Evolutionary conservation across 2,888 invertebrate genomes (phyloP).

Genomic region (Drosophila prolongata): DNA sequence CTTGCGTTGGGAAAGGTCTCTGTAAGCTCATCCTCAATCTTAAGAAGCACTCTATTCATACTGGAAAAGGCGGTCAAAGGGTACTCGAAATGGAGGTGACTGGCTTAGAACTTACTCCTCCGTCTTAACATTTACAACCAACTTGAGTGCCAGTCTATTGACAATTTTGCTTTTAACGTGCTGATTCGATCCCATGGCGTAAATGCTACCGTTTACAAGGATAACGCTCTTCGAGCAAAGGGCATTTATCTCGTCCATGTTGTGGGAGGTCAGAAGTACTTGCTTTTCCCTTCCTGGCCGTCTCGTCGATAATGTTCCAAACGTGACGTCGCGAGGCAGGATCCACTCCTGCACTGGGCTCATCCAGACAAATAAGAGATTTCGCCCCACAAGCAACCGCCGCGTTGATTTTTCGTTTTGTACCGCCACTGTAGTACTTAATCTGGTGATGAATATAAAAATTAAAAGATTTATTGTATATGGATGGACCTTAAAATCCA

Average conservation of each 20-base stretch:
- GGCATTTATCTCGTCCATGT: constrained; percentile 93
- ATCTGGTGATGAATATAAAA: constrained; percentile 84
- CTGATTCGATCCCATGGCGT: constrained; percentile 89
- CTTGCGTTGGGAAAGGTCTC: not conserved
- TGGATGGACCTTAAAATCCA: too few species aligned
- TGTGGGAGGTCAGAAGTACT: constrained; percentile 91
- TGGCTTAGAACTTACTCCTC: constrained; percentile 4
- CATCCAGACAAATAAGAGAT: constrained; percentile 88
- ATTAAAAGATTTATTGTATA: constrained; percentile 85
- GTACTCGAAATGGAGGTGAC: not conserved
- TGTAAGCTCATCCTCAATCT: constrained; percentile 2
- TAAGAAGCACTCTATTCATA: not conserved
- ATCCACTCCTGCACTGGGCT: constrained; percentile 86
- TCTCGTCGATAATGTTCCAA: constrained; percentile 89
- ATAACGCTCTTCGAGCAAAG: constrained; percentile 90
- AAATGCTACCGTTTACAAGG: constrained; percentile 90
- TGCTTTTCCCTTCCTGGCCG: constrained; percentile 88
- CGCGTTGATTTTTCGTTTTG: constrained; percentile 89
- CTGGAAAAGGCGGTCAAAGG: not conserved
- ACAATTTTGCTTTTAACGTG: constrained; percentile 89
- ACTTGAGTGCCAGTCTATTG: constrained; percentile 43
- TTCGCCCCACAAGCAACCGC: constrained; percentile 89
- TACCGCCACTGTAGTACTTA: constrained; percentile 88
- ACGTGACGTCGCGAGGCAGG: constrained; percentile 87
- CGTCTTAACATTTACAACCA: not conserved